Conservation (phyloP, 2,888 invertebrate genomes). For the Eilema depressum region DNA sequence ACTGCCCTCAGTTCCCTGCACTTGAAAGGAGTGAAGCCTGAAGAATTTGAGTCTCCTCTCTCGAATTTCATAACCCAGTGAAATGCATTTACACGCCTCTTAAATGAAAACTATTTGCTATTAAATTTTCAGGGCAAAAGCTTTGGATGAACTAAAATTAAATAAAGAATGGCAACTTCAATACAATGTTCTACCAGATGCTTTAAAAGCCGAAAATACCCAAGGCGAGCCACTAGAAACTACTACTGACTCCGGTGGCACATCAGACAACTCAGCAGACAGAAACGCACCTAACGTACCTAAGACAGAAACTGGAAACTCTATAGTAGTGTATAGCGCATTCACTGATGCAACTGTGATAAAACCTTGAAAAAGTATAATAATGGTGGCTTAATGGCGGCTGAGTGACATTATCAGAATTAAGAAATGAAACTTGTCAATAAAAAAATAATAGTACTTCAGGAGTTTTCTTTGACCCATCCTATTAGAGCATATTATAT, state of each 20-base stretch:
- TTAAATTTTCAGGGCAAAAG: conserved; percentile 61
- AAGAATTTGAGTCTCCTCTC: no score
- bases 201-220: conserved; percentile 44
- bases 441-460: conserved; percentile 8
- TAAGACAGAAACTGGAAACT: conserved; percentile 41
- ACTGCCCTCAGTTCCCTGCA: neutral
- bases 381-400: conserved; percentile 60
- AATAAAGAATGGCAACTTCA: conserved; percentile 76
- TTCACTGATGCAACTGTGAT: conserved; percentile 38
- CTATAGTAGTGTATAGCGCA: conserved; percentile 67
- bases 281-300: neutral
- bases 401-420: conserved; percentile 50
- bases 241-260: conserved; percentile 1
- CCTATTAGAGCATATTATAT: neutral
- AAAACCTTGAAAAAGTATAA: conserved; percentile 29
- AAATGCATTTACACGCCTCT: no score
- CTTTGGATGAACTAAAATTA: conserved; percentile 66
- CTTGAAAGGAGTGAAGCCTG: neutral
- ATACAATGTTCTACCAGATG: conserved; percentile 64
- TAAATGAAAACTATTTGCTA: neutral
- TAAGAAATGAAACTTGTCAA: conserved; percentile 15
- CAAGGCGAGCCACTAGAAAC: conserved; percentile 4
- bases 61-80: no score
- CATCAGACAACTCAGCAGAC: conserved; percentile 7
- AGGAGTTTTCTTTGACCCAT: neutral